Percentiles rank a stretch among this genome's conserved stretches.
These are phyloP conservation scores for Huso huso DNA, from an alignment of 2,797 vertebrate species.

Conservation along the genomic window DNA sequence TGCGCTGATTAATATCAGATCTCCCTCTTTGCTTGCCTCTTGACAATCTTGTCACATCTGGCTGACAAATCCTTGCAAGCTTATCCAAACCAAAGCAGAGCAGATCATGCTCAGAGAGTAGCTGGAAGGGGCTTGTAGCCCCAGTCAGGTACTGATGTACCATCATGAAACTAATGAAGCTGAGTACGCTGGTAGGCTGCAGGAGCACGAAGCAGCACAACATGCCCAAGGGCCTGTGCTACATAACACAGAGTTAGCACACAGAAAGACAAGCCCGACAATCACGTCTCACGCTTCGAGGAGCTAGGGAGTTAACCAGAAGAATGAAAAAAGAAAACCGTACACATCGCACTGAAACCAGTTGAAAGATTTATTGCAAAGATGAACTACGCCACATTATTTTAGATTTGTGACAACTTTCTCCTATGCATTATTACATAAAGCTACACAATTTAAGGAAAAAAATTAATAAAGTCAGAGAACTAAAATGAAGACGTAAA, in stretches of 20 bases:
- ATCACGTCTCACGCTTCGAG: conserved; percentile 41
- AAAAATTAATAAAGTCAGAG: too few relatives aligned
- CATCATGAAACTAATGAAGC: conserved; percentile 72
- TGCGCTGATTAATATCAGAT: conserved; percentile 83
- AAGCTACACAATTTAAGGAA: too few relatives aligned
- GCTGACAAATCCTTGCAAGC: conserved; percentile 82
- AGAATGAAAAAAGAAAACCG: conserved; percentile 23
- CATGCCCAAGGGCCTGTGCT: conserved; percentile 48
- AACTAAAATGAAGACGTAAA: too few relatives aligned
- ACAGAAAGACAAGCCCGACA: conserved; percentile 47
- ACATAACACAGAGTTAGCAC: conserved; percentile 43
- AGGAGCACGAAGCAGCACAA: conserved; percentile 49
- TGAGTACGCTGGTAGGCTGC: conserved; percentile 53
- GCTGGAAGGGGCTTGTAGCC: conserved; percentile 62
- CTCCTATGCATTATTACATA: too few relatives aligned
- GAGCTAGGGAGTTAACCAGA: conserved; percentile 37
- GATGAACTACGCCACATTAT: too few relatives aligned
- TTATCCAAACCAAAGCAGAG: conserved; percentile 63
- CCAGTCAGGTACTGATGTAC: conserved; percentile 57
- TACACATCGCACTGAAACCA: not conserved
- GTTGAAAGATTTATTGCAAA: too few relatives aligned
- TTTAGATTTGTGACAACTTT: too few relatives aligned
- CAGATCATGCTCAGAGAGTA: conserved; percentile 59
- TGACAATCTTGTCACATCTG: conserved; percentile 87
- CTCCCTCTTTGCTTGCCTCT: conserved; percentile 72